Base-by-base conservation (phyloP, 2,113 vertebrate species). In the Nothobranchius furzeri region DNA sequence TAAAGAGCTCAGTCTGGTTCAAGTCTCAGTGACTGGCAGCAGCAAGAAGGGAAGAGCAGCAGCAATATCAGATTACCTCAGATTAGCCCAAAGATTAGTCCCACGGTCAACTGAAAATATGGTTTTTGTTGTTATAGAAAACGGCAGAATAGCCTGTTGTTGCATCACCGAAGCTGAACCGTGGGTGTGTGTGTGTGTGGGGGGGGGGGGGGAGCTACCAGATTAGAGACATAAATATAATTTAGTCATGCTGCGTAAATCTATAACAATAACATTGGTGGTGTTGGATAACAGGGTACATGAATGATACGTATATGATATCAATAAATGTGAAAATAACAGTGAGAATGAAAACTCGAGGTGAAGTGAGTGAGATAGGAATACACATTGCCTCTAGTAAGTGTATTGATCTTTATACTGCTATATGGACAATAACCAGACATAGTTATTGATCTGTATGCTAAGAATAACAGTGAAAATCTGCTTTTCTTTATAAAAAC, bases 381-480 rank as follows among this genome's bases (percentile, higher is more conserved):
- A 75, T 75, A 67, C 76, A 62, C 61, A 71, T 77, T 66, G 49
- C 70, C 75, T 81, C 72, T 78, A 75, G 79, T 79, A 81, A 77
- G 61, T 70, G 55, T 75, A 88, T 87, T 76, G 82, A 89, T 81
- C 76, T 30, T 40, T 73, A 25, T 69, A 61, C 59, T 69, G 35
- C 74, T 76, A 59, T 79, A 76, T 84, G 70, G 70, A 61, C 70
- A 79, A 60, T 73, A 81, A 81, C 78, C 65, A 82, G 72, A 86
- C 75, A 79, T 78, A 67, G 52, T 47, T 68, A 82, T 84, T 68
- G 74, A 88, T 84, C 67, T 54, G 25, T 59, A 56, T 20, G 68
- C 58, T 60, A 80, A 72, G 56, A 76, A 72, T 78, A 73, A 76
- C 76, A 68, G 24, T 71, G 50, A 65, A 70, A 82, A 73, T 84